Base-by-base conservation (phyloP, 30 jellyfish, hydroid and myxozoan species). In the Mastigias papua region DNA sequence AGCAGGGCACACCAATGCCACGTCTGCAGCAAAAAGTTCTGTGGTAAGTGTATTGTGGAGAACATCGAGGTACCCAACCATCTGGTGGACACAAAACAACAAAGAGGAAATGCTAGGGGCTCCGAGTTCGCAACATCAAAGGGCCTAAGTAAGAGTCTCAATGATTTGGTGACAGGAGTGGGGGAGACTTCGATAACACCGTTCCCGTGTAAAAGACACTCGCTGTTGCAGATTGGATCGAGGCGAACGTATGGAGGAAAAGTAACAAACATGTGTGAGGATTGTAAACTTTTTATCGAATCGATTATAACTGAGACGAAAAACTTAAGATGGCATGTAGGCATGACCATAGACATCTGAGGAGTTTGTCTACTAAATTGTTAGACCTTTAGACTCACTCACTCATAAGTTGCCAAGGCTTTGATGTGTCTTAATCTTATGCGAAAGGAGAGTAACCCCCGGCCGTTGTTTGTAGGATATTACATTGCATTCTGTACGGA, bases 51-150 rank as follows among this genome's bases (percentile, higher is more conserved):
- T 54, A 80, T 75, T 42, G 48, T 21, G 28, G 27, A 22, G 34
- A 87, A 90, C 73, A 62, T 84, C 50, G 93, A 73, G 48, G 73
- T 95, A 19, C 97, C 99, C 10, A 62, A 86, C 29, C 97, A 90
- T 51, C 58, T 95, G 10, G 82, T 82, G 2, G 90, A 90, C 31
- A 72, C 71, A 31, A 57, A 68, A 7, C 15, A 30, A 31, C 35
- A 60, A 20, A 19, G 23, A 16, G 65, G 32, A 37, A 48, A 34
- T 20, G 69, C 42, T 35, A 20, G 48, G 32, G 58, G 30, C 23
- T 26, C 35, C 8, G 72, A 28, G 62, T 4, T 73, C 0, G 37
- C 35, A 4, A 33, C 48, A 23, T 22, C 84, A 5, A 75, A 66
- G 48, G 67, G 70, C 68, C 60, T 71, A 34, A 80, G 93, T 58